Percentiles rank a stretch among this genome's conserved stretches.
Conservation (phyloP, 2,113 vertebrate genomes). For the Pholis gunnellus region DNA sequence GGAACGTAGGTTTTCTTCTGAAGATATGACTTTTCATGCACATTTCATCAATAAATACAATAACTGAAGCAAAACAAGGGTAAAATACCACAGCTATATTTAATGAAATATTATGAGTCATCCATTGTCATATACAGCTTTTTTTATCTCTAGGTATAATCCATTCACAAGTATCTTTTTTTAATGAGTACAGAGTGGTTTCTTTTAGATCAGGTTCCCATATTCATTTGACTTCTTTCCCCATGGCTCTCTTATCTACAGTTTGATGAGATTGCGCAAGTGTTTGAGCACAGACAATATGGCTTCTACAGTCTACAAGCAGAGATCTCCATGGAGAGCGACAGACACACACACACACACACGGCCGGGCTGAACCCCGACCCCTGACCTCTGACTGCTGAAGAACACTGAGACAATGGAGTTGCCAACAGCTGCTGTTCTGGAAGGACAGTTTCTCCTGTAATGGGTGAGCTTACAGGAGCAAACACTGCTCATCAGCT, state of each 20-base stretch:
- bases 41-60: conserved; percentile 13
- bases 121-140: conserved; percentile 77
- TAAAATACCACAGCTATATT: conserved; percentile 83
- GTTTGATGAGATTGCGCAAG: conserved; percentile 58
- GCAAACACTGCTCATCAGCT: conserved; percentile 28
- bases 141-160: conserved; percentile 70
- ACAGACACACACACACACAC: background rate
- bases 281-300: conserved; percentile 71
- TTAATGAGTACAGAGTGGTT: conserved; percentile 59
- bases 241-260: conserved; percentile 70
- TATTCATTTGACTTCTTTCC: conserved; percentile 19
- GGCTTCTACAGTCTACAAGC: conserved; percentile 72
- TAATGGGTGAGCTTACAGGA: background rate
- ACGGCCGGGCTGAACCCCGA: background rate
- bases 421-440: conserved; percentile 20
- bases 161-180: conserved; percentile 75
- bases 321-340: conserved; percentile 35
- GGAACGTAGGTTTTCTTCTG: background rate
- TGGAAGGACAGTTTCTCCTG: conserved; percentile 25
- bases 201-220: conserved; percentile 45
- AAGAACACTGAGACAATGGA: conserved; percentile 37
- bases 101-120: conserved; percentile 79
- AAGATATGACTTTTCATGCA: background rate
- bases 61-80: conserved; percentile 39
- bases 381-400: conserved; percentile 46